Base-by-base conservation (phyloP, 1,140 invertebrate species). In the Mycetomoellerius zeteki region DNA sequence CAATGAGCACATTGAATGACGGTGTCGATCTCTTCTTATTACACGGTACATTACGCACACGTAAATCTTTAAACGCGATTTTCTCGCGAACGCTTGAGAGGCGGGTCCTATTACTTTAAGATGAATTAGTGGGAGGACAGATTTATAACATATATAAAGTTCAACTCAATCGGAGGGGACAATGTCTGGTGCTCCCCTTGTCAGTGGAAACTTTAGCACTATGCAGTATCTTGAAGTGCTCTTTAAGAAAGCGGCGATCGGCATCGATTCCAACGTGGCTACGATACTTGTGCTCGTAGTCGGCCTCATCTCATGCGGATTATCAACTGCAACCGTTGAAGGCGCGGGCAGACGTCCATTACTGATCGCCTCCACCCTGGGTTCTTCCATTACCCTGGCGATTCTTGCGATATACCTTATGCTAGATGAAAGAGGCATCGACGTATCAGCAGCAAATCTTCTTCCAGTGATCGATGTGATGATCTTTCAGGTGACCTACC, bases 161-260 rank as follows among this genome's bases (percentile, higher is more conserved):
- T n/a, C n/a, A n/a, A n/a, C n/a, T n/a, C n/a, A n/a, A n/a, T n/a
- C n/a, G n/a, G n/a, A n/a, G n/a, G n/a, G n/a, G n/a, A n/a, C n/a
- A n/a, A n/a, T n/a, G n/a, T n/a, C n/a, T n/a, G n/a, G n/a, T n/a
- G n/a, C n/a, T n/a, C n/a, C n/a, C n/a, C n/a, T n/a, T n/a, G n/a
- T n/a, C 33, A 97, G 97, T 76, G 97, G 98, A 0, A 98, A 97
- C 69, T 98, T 97, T 81, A 97, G 97, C 3, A 96, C 98, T 12
- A 97, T 97, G 93, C 97, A 97, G 47, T 98, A 98, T 89, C 95
- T 97, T 0, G 96, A 97, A 58, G 96, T 96, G 24, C 97, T 98
- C 85, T 97, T 98, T 89, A 95, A 96, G 10, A 93, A 95, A 65
- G 96, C 96, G 2, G 96, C 97, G 50, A 96, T 96, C 6, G 95